Percentiles rank a stretch among this genome's conserved stretches.
phyloP scores from a whole-genome alignment of 2,113 vertebrate species.

The Ovibos moschatus region DNA sequence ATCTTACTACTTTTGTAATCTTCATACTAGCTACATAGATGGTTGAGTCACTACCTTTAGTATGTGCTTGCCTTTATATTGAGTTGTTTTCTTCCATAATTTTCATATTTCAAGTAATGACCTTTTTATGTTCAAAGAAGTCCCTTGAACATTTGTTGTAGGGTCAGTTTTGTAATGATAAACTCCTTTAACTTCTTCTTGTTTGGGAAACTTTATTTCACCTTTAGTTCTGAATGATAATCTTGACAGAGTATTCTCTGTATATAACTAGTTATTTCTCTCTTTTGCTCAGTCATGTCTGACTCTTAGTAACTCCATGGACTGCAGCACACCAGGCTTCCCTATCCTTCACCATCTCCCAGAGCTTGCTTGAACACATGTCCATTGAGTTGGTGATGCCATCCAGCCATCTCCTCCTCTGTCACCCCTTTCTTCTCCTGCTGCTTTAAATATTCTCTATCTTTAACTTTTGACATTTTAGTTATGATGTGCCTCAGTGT shows the following conservation, averaged over 20 bases:
- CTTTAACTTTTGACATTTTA: background rate
- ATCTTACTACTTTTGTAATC: background rate
- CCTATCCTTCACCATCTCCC: background rate
- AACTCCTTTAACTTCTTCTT: background rate
- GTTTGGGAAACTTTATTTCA: background rate
- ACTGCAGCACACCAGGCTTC: background rate
- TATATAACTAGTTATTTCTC: background rate
- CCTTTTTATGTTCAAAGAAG: background rate
- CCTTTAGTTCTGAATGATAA: background rate
- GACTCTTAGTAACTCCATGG: background rate
- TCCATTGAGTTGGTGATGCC: background rate
- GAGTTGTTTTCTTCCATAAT: background rate
- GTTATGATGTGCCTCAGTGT: background rate
- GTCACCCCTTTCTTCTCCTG: background rate
- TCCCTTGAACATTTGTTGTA: background rate
- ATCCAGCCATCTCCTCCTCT: background rate
- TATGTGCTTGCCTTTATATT: background rate
- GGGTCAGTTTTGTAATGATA: background rate
- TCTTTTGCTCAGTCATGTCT: background rate
- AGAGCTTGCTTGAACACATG: background rate
- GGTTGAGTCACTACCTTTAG: background rate
- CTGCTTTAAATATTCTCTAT: background rate
- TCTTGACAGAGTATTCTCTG: background rate
- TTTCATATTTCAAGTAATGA: background rate
- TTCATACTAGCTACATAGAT: background rate